phyloP scores from a whole-genome alignment of 2,888 invertebrate species.

The Rugalucina vietnamica region DNA sequence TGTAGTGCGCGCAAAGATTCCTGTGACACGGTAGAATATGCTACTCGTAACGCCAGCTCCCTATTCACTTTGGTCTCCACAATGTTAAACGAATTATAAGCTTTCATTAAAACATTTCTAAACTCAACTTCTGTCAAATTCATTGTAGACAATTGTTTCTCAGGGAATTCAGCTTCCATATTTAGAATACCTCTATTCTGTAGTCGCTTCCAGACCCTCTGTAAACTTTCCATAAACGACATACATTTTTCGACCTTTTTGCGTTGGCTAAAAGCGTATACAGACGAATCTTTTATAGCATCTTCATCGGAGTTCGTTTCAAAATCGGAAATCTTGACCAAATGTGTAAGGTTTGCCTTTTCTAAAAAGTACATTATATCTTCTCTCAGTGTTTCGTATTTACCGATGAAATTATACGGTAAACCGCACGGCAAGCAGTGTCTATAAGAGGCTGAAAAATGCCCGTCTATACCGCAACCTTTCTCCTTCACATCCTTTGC shows the following conservation, averaged over 20 bases:
- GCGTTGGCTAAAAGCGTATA: conserved; percentile 37
- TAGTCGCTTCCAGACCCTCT: conserved; percentile 58
- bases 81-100: conserved; percentile 18
- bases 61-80: conserved; percentile 39
- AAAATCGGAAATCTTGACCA: conserved; percentile 29
- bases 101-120: conserved; percentile 20
- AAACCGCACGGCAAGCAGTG: conserved; percentile 66
- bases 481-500: conserved; percentile 39
- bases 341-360: conserved; percentile 29
- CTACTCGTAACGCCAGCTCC: conserved; percentile 49
- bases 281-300: conserved; percentile 22
- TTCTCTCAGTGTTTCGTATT: conserved; percentile 63
- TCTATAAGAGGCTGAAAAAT: conserved; percentile 63
- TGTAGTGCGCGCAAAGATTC: conserved; percentile 31
- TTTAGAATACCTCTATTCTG: conserved; percentile 63
- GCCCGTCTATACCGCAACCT: conserved; percentile 49
- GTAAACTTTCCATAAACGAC: conserved; percentile 49
- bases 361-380: conserved; percentile 59
- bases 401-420: conserved; percentile 63
- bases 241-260: conserved; percentile 39
- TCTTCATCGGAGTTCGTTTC: conserved; percentile 23
- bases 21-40: conserved; percentile 43
- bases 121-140: conserved; percentile 39
- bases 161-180: conserved; percentile 52
- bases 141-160: conserved; percentile 22